These are phyloP conservation scores for Cataglyphis altisquamis DNA, from an alignment of 2,888 invertebrate species.

Conservation along the genomic window DNA sequence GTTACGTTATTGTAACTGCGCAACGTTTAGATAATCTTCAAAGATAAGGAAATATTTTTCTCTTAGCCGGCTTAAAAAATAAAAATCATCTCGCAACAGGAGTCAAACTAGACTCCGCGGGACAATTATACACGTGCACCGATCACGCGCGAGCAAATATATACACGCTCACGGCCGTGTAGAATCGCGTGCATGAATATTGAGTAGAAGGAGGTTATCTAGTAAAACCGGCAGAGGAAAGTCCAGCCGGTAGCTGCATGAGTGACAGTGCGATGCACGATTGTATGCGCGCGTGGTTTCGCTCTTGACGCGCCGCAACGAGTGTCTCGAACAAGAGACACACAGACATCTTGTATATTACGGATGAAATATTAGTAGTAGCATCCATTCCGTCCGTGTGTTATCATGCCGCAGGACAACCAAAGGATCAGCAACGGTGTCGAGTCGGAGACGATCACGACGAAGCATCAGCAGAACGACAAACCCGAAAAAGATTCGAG, in stretches of 20 bases:
- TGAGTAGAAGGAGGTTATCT: conserved; percentile 44
- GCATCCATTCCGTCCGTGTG: background rate
- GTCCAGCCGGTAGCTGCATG: background rate
- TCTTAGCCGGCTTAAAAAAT: no score
- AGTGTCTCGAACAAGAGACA: conserved; percentile 46
- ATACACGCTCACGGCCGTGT: no score
- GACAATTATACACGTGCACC: background rate
- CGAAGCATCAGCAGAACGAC: background rate
- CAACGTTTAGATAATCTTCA: background rate
- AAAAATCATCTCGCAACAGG: background rate
- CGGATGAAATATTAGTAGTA: conserved; percentile 10
- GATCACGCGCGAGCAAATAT: background rate
- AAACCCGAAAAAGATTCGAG: background rate
- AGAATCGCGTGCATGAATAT: background rate
- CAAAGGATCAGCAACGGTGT: conserved; percentile 52
- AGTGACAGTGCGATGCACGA: conserved; percentile 16
- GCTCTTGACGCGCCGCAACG: background rate
- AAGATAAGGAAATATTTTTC: background rate
- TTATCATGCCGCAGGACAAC: conserved; percentile 65
- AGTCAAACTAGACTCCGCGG: background rate
- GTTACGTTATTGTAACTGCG: no score
- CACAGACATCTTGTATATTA: background rate
- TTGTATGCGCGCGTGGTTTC: conserved; percentile 6
- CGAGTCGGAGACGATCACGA: conserved; percentile 14
- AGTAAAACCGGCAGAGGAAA: conserved; percentile 18